phyloP scores from a whole-genome alignment of 2,888 invertebrate species.

The Dysmachus trigonus region DNA sequence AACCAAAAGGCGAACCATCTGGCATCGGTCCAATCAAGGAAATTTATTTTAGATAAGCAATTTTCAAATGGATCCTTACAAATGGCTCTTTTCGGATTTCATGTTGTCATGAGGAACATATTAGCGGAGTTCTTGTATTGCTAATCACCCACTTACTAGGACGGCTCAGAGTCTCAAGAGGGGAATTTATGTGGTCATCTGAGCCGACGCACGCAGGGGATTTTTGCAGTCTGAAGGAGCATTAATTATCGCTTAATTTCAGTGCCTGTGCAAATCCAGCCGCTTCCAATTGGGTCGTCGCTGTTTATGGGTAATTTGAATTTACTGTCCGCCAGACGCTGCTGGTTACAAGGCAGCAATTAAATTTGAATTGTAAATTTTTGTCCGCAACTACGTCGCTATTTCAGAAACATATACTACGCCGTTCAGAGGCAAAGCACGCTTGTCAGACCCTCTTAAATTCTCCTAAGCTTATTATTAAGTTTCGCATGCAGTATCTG shows the following conservation, averaged over 20 bases:
- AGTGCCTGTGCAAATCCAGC: background rate
- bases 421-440: background rate
- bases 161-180: background rate
- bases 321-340: background rate
- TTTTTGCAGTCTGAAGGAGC: background rate
- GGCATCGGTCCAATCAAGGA: slow-evolving; percentile 11
- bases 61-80: slow-evolving; percentile 2
- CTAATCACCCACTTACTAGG: background rate
- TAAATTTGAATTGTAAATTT: background rate
- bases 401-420: background rate
- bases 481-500: background rate
- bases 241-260: background rate
- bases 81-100: background rate
- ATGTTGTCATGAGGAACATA: background rate
- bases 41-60: slow-evolving; percentile 30
- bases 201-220: background rate
- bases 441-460: background rate
- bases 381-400: background rate
- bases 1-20: background rate
- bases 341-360: background rate
- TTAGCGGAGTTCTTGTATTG: background rate
- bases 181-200: background rate
- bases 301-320: background rate
- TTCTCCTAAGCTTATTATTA: background rate
- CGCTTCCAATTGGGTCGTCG: background rate